Base-by-base conservation (phyloP, 1,140 invertebrate genomes). In the Camponotus vicinus region DNA sequence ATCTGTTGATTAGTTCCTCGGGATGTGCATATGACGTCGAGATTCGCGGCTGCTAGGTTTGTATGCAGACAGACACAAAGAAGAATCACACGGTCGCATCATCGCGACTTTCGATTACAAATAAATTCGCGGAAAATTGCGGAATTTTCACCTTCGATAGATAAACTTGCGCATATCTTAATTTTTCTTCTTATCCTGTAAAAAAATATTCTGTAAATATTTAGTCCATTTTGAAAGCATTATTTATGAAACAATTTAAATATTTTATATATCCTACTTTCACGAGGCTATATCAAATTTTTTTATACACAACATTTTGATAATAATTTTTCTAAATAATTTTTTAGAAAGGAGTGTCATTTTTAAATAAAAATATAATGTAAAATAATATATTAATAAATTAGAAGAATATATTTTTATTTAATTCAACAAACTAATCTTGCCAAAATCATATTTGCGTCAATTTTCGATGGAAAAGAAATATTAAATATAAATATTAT, bases 1-100 rank as follows among this genome's bases (percentile, higher is more conserved):
- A 87, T 70, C 82, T 83, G 76, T 59, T 78, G 88, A 83, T 78
- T 89, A n/a, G 86, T 85, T 79, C 13, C 49, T 76, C 71, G 66
- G 73, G 37, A 45, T 82, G 79, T 40, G 37, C 70, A 67, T 49
- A 59, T 77, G 66, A 70, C 57, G 83, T 78, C 34, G 55, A 88
- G 82, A 89, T 90, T 90, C 75, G 75, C 85, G 52, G 61, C 70
- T 55, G 55, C n/a, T 52, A 61, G 49, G 42, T 66, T 66, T 66
- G 21, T 32, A 61, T 57, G 40, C 40, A 13, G 21, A 45, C 67
- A 27, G 6, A 32, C 21, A 13, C n/a, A 21, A 32, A 59, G n/a
- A 61, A 80, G 66, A 21, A 45, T 9, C 8, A 32, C 61, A 32
- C 34, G 11, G 32, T 15, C 66, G 6, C 40, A 11, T 42, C 8